Evolutionary conservation across 2,888 invertebrate species (phyloP).

Genomic region (Carpatolechia fugitivella): DNA sequence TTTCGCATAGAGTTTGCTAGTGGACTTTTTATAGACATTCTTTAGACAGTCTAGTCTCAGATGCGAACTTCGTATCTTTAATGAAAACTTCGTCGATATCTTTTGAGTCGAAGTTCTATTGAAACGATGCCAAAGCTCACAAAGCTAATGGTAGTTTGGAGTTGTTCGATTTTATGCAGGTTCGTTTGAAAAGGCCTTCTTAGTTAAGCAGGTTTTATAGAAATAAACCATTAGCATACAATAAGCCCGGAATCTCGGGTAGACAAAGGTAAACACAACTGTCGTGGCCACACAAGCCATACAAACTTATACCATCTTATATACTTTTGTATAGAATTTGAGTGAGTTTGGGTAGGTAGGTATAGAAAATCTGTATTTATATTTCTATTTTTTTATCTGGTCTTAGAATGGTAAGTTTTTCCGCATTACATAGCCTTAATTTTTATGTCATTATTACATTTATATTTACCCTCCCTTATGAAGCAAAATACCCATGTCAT

Average conservation of each 20-base stretch:
- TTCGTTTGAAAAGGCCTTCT: slow-evolving; percentile 12
- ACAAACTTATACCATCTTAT: too few relatives aligned
- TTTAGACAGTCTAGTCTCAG: slow-evolving; percentile 29
- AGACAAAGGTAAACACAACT: slow-evolving; percentile 7
- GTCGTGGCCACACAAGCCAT: slow-evolving; percentile 9
- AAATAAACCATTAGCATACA: slow-evolving; percentile 13
- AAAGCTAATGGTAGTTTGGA: slow-evolving; percentile 16
- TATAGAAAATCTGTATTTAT: background rate
- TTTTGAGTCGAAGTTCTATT: background rate
- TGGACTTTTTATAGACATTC: slow-evolving; percentile 42
- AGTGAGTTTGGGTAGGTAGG: background rate
- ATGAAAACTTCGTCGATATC: slow-evolving; percentile 6
- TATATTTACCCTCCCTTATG: too few relatives aligned
- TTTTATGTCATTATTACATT: too few relatives aligned
- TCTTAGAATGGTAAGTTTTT: too few relatives aligned
- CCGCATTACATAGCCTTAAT: too few relatives aligned
- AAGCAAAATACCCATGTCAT: slow-evolving; percentile 33
- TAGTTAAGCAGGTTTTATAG: slow-evolving; percentile 2
- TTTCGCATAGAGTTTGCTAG: slow-evolving; percentile 48
- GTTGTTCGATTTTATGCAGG: slow-evolving; percentile 14
- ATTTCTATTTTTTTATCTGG: too few relatives aligned
- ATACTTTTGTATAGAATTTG: background rate
- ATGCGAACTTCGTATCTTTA: slow-evolving; percentile 25
- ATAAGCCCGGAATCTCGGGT: slow-evolving; percentile 8
- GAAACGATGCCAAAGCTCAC: slow-evolving; percentile 13